Evolutionary conservation across 2,113 vertebrate genomes (phyloP).

Genomic region (Sisor rabdophorus): DNA sequence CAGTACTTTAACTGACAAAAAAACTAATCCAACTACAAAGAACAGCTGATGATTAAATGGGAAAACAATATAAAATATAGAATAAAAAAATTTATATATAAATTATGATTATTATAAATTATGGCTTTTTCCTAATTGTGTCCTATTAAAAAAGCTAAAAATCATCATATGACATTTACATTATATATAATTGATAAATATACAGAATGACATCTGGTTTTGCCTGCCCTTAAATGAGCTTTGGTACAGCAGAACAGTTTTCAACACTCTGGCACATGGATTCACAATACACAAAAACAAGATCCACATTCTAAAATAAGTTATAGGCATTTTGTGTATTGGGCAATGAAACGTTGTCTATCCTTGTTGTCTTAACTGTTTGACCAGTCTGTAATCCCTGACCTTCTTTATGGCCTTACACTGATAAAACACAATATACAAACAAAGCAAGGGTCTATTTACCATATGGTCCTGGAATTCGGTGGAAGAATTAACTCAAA

Average conservation of each 20-base stretch:
- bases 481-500: background rate
- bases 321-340: constrained; percentile 33
- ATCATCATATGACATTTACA: background rate
- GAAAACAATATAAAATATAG: background rate
- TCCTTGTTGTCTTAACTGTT: constrained; percentile 3
- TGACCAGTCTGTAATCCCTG: constrained; percentile 28
- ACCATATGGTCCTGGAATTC: constrained; percentile 45
- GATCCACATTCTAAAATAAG: constrained; percentile 7
- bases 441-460: background rate
- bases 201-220: background rate
- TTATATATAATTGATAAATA: too few relatives aligned
- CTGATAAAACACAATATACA: constrained; percentile 39
- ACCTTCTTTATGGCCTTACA: constrained; percentile 18
- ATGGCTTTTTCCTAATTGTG: background rate
- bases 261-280: too few relatives aligned
- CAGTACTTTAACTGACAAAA: background rate
- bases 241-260: background rate
- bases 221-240: background rate
- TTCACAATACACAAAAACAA: background rate
- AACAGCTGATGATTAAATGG: background rate
- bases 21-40: background rate
- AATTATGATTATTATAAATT: too few relatives aligned
- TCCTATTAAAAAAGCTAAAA: background rate
- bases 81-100: background rate
- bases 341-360: constrained; percentile 6